Base-by-base conservation (phyloP, 1,140 invertebrate genomes). In the Drosophila repleta region DNA sequence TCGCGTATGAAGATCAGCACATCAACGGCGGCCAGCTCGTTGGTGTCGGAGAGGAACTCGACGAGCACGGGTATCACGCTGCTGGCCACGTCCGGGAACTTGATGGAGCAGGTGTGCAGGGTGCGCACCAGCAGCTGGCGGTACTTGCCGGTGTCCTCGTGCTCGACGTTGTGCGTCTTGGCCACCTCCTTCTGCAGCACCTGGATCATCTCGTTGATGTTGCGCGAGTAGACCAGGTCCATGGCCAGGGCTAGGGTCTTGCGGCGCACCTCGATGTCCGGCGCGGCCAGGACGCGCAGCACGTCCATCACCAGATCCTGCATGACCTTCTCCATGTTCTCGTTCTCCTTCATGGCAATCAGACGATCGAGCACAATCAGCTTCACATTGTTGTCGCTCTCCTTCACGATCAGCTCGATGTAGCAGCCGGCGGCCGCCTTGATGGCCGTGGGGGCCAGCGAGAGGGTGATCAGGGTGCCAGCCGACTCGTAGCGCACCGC, bases 351-450 rank as follows among this genome's bases (percentile, higher is more conserved):
- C 85, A 99, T 94, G 2, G 96, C 95, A 79, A 99, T 96, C 55
- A 99, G 93, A 49, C 98, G 95, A 91, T 99, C 98, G 65, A 99
- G 93, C 2, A 99, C 98, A 82, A 99, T 99, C 48, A 99, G 93
- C 93, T 99, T 99, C 0, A 99, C 98, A 94, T 99, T 99, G 92
- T 99, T 99, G 92, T 99, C 99, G 92, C 98, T 99, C 92, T 99
- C 99, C 93, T 99, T 99, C 4, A 99, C 96, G 70, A 99, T 98
- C 67, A 99, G 93, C 90, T 99, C 99, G 87, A 99, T 99, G 92
- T 99, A 99, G 92, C 98, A 98, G 32, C 96, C 96, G 11, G 98
- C 98, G 24, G 98, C 99, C 26, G 98, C 97, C 94, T 98, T 99
- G 70, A 99, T 97, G 7, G 99, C 98, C 18, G 98, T 98, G 3